These are phyloP conservation scores for Epinephelus awoara DNA, from an alignment of 2,797 vertebrate species.

Conservation along the genomic window DNA sequence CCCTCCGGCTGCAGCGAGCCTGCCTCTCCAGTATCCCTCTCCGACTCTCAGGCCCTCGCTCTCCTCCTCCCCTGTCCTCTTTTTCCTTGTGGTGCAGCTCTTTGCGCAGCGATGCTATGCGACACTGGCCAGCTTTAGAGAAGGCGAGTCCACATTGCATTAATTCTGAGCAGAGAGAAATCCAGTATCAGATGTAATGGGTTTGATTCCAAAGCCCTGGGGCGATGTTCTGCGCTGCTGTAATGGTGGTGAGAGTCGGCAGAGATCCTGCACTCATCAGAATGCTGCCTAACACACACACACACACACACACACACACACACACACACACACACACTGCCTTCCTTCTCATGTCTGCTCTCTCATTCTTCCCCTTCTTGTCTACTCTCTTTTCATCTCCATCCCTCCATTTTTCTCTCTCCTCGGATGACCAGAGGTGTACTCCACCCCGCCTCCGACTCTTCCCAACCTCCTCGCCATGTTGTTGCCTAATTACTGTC, in stretches of 20 bases:
- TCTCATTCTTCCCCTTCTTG: constrained; percentile 41
- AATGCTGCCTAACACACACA: constrained; percentile 59
- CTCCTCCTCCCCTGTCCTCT: constrained; percentile 69
- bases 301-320: constrained; percentile 22
- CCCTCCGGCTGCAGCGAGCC: constrained; percentile 59
- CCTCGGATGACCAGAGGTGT: constrained; percentile 59
- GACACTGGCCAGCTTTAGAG: constrained; percentile 74
- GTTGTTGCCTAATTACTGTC: constrained; percentile 69
- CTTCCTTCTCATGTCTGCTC: constrained; percentile 54
- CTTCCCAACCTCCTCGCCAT: constrained; percentile 43
- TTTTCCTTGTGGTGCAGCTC: constrained; percentile 69
- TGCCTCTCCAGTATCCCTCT: constrained; percentile 58
- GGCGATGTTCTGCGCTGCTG: constrained; percentile 69
- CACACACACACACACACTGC: constrained; percentile 13
- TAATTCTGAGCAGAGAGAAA: constrained; percentile 77
- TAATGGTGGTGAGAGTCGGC: constrained; percentile 73
- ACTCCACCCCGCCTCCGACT: constrained; percentile 40
- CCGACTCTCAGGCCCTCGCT: constrained; percentile 57
- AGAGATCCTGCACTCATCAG: constrained; percentile 75
- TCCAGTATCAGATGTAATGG: constrained; percentile 83
- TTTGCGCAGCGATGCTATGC: constrained; percentile 74
- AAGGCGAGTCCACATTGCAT: constrained; percentile 76
- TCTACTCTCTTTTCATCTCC: constrained; percentile 39
- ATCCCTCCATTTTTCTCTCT: constrained; percentile 50
- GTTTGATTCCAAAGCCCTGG: constrained; percentile 77